Conservation (phyloP, 2,113 vertebrate species). For the Tyto alba region DNA sequence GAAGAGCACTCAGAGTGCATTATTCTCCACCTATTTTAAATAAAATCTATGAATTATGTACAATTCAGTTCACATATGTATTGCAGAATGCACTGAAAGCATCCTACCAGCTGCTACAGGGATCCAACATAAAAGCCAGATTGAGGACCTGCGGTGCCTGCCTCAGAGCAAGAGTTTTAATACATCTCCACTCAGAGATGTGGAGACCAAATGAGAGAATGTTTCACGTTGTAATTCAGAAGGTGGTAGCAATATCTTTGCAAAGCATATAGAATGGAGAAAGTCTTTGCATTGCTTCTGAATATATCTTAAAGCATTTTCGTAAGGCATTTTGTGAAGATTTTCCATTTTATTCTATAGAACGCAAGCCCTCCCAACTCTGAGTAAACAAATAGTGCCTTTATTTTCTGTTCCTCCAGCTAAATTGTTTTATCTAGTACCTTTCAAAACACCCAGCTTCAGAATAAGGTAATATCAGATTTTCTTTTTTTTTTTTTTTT, state of each 20-base stretch:
- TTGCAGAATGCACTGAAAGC: background rate
- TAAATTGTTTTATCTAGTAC: background rate
- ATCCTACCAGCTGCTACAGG: background rate
- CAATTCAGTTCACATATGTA: background rate
- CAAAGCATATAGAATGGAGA: background rate
- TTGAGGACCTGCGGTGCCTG: background rate
- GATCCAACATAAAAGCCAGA: background rate
- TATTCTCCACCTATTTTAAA: too few species aligned
- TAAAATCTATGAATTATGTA: background rate
- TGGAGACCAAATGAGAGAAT: background rate
- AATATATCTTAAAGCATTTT: background rate
- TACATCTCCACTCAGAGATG: background rate
- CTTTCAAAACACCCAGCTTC: background rate
- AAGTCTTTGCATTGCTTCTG: background rate
- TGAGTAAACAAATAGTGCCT: background rate
- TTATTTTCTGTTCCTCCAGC: background rate
- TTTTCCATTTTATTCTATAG: background rate
- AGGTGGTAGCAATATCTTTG: background rate
- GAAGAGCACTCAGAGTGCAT: background rate
- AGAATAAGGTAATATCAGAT: background rate
- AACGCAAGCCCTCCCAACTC: background rate
- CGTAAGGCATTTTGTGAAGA: background rate
- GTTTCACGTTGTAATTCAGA: background rate
- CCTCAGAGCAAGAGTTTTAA: background rate
- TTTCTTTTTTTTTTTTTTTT: background rate